These are phyloP conservation scores for Auanema freiburgensis DNA, from an alignment of 2,888 invertebrate genomes.

Conservation along the genomic window DNA sequence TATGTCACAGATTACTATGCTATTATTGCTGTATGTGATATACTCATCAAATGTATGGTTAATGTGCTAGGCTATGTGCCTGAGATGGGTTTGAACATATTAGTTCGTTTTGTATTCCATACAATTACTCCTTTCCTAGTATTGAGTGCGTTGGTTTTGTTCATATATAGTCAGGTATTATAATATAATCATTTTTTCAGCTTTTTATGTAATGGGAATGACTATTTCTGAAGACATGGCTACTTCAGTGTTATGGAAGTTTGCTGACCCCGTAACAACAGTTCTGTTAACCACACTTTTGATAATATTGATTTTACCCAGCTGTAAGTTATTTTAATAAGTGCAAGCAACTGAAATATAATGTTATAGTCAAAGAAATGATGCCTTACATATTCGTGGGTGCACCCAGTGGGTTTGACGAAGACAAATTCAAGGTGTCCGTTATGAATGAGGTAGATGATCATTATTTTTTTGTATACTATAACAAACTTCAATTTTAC, in stretches of 20 bases:
- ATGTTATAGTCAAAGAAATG: slow-evolving; percentile 17
- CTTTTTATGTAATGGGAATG: not conserved
- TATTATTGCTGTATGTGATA: slow-evolving; percentile 10
- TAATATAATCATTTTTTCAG: not conserved
- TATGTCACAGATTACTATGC: slow-evolving; percentile 5
- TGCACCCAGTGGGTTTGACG: slow-evolving; percentile 12
- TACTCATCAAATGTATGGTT: slow-evolving; percentile 7
- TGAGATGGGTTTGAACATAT: slow-evolving; percentile 5
- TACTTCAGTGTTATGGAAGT: slow-evolving; percentile 6
- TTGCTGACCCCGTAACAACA: slow-evolving; percentile 12
- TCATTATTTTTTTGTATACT: not conserved
- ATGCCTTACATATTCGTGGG: slow-evolving; percentile 20
- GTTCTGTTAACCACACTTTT: slow-evolving; percentile 4
- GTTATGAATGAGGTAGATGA: not conserved
- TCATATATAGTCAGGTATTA: not conserved
- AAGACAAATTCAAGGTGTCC: slow-evolving; percentile 12
- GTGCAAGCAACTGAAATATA: not conserved
- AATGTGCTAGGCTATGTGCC: slow-evolving; percentile 11
- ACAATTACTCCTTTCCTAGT: slow-evolving; percentile 8
- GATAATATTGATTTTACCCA: slow-evolving; percentile 11
- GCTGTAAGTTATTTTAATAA: slow-evolving; percentile 10
- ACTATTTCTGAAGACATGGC: not conserved
- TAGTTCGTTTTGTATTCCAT: slow-evolving; percentile 8
- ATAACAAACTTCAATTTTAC: not conserved
- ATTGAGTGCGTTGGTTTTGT: slow-evolving; percentile 8